Conservation (phyloP, 2,888 invertebrate species). For the Drosophila pegasa region DNA sequence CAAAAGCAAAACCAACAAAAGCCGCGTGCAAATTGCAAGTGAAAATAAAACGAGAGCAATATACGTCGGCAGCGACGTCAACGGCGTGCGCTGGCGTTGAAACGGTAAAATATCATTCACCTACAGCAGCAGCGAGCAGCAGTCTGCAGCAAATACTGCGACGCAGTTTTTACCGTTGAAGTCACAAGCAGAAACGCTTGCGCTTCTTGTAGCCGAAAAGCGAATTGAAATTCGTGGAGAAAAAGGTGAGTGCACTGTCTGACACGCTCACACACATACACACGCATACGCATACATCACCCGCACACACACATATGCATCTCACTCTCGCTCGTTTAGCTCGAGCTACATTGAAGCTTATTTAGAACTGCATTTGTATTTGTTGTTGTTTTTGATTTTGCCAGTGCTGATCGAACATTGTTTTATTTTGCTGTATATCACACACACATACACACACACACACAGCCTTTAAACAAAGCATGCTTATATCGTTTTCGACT, state of each 20-base stretch:
- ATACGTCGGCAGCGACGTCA: conserved; percentile 43
- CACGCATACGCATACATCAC: conserved; percentile 19
- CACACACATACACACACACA: not conserved
- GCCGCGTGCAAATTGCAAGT: conserved; percentile 39
- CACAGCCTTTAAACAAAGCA: conserved; percentile 59
- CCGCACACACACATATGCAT: conserved; percentile 19
- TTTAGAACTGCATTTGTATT: conserved; percentile 40
- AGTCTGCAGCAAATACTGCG: conserved; percentile 57
- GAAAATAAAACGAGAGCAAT: conserved; percentile 18
- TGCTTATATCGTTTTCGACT: conserved; percentile 51
- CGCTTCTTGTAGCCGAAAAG: conserved; percentile 45
- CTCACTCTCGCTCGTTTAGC: conserved; percentile 31
- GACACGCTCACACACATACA: conserved; percentile 19
- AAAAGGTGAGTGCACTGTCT: conserved; percentile 72
- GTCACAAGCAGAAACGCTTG: conserved; percentile 29
- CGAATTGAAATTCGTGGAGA: conserved; percentile 44
- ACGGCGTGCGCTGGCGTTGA: conserved; percentile 45
- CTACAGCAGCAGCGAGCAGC: conserved; percentile 13
- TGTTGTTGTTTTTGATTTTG: conserved; percentile 15
- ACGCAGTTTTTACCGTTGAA: conserved; percentile 74
- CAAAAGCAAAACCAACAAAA: conserved; percentile 12
- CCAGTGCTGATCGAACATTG: conserved; percentile 40
- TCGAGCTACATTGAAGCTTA: conserved; percentile 27
- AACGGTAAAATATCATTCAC: conserved; percentile 40
- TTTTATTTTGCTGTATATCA: conserved; percentile 35